Percentiles rank a stretch among this genome's conserved stretches.
Evolutionary conservation across 2,888 invertebrate genomes (phyloP).

Genomic region (Sinhomidia bicolor): DNA sequence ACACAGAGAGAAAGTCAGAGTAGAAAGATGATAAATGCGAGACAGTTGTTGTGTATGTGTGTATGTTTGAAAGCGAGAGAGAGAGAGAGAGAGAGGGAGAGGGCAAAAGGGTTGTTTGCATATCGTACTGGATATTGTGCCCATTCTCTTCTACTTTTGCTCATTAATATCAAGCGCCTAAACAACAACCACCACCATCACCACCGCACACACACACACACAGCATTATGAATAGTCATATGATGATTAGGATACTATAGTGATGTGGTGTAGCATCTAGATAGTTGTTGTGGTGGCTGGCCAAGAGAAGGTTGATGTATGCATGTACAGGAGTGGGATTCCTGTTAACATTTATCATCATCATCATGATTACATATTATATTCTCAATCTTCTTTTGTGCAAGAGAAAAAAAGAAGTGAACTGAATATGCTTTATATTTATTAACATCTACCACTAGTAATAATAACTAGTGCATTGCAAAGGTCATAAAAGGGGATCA

Average conservation of each 20-base stretch:
- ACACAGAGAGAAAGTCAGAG: neutral
- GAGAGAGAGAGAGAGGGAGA: neutral
- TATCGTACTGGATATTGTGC: neutral
- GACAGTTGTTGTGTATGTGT: constrained; percentile 5
- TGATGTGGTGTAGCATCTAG: too few species aligned
- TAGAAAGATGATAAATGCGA: constrained; percentile 52
- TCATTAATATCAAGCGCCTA: constrained; percentile 29
- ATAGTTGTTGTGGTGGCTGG: too few species aligned
- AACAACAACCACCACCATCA: neutral
- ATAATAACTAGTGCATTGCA: neutral
- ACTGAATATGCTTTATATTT: neutral
- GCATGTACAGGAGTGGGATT: neutral
- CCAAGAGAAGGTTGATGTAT: neutral
- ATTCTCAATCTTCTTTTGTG: neutral
- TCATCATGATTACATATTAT: constrained; percentile 29
- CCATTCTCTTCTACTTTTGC: neutral
- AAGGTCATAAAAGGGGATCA: too few species aligned
- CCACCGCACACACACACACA: neutral
- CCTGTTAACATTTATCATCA: constrained; percentile 41
- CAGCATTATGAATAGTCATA: constrained; percentile 26
- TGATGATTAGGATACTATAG: too few species aligned
- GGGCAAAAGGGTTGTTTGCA: neutral
- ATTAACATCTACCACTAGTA: neutral
- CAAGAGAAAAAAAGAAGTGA: neutral
- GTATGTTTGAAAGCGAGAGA: neutral